Base-by-base conservation (phyloP, 2,888 invertebrate genomes). In the Aporophyla lueneburgensis region DNA sequence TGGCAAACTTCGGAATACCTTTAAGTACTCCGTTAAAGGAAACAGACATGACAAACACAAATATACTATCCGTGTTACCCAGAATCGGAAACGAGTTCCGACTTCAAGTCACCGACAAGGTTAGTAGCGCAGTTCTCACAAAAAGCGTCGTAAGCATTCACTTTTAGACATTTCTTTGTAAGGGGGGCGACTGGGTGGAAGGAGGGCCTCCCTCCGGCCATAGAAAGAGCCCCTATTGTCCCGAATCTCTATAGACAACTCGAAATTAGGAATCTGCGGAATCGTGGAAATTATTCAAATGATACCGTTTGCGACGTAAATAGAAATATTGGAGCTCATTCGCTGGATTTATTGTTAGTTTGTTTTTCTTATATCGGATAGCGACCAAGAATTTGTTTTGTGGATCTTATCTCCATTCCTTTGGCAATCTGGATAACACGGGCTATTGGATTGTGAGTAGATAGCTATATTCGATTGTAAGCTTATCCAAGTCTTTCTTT, bases 231-330 rank as follows among this genome's bases (percentile, higher is more conserved):
- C 78, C 85, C 87, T 87, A 87, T 89, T 90, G 86, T 90, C 88
- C 85, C 89, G 89, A 91, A 91, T 90, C 89, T 91, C 88, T 84
- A 87, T 87, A 87, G 88, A 88, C 89, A 87, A 87, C 80, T 83
- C 86, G 80, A 87, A 91, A 91, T 89, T 85, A 88, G 89, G 88
- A 88, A 86, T 88, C 84, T 85, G 82, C 83, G 80, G 83, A 88
- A 88, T 84, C 80, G 84, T 80, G 75, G 79, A 82, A 88, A 87
- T 87, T 87, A 87, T 87, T 88, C 88, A 87, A 87, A 88, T 86
- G 83, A 81, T 80, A 85, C 85, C 67, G 76, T 88, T 83, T 74
- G 78, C 69, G 74, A 72, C 74, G 80, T 69, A 82, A 88, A 85
- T 88, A 85, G 81, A 88, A 83, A 85, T 85, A 85, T 78, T 78